Percentiles rank a stretch among this genome's conserved stretches.
phyloP scores from a whole-genome alignment of 2,113 vertebrate species.

The Nothocercus julius region DNA sequence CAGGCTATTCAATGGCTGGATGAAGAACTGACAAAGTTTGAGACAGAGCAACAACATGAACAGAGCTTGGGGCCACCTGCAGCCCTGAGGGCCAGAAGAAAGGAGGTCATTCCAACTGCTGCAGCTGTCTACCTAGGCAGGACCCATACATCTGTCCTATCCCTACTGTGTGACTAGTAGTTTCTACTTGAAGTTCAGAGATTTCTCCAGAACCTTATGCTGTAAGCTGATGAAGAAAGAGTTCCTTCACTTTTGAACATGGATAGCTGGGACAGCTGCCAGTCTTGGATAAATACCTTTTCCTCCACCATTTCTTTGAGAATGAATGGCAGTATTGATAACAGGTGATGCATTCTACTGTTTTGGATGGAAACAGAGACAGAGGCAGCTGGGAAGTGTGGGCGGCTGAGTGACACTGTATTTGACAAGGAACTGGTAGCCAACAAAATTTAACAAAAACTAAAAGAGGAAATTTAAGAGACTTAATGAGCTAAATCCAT shows the following conservation, averaged over 20 bases:
- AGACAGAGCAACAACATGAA: neutral
- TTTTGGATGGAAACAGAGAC: neutral
- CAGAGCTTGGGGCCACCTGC: neutral
- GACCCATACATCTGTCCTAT: rapidly evolving
- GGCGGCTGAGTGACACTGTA: neutral
- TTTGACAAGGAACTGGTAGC: constrained; percentile 15
- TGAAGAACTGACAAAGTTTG: neutral
- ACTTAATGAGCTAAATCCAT: neutral
- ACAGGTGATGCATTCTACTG: constrained; percentile 33
- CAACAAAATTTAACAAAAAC: neutral
- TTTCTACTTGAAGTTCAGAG: neutral
- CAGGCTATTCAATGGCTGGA: neutral
- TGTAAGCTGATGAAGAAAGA: neutral
- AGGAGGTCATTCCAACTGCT: neutral
- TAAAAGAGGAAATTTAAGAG: neutral
- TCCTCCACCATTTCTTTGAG: constrained; percentile 22
- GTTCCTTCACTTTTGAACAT: neutral
- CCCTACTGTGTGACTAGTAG: neutral
- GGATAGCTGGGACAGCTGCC: neutral
- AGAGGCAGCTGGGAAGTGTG: constrained; percentile 27
- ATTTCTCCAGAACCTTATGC: neutral
- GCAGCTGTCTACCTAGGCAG: neutral
- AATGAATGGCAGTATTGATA: constrained; percentile 18
- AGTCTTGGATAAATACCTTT: neutral
- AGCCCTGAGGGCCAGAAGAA: neutral